Evolutionary conservation across 2,888 invertebrate species (phyloP).

Genomic region (Dicyrtoma fusca): DNA sequence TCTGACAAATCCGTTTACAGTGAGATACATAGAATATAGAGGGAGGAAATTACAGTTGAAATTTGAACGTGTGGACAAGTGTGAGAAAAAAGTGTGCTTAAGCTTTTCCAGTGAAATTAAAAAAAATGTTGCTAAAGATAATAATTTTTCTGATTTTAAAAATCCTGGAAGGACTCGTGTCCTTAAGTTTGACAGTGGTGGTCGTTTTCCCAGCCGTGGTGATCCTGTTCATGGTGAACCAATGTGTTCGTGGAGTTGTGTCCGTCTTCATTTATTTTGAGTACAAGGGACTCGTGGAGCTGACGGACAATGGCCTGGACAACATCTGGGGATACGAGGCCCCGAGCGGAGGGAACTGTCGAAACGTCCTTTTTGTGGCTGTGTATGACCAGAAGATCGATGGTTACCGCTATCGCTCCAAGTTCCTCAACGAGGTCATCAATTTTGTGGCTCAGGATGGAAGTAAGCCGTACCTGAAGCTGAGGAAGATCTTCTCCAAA

Average conservation of each 20-base stretch:
- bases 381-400: slow-evolving; percentile 38
- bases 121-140: slow-evolving; percentile 12
- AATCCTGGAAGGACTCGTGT: slow-evolving; percentile 31
- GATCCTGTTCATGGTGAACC: slow-evolving; percentile 18
- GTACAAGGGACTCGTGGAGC: not conserved
- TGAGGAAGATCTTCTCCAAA: slow-evolving; percentile 48
- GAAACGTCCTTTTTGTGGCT: slow-evolving; percentile 37
- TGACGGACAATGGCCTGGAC: slow-evolving; percentile 35
- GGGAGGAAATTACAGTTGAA: not conserved
- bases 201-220: slow-evolving; percentile 2
- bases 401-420: slow-evolving; percentile 23
- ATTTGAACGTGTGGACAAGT: not conserved
- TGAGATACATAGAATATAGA: not conserved
- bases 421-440: slow-evolving; percentile 31
- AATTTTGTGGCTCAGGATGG: slow-evolving; percentile 15
- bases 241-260: slow-evolving; percentile 2
- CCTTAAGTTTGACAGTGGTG: slow-evolving; percentile 9
- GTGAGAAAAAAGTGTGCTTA: not conserved
- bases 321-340: slow-evolving; percentile 41
- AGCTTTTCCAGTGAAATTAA: not conserved
- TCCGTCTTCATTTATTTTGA: slow-evolving; percentile 4
- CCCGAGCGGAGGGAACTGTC: slow-evolving; percentile 31
- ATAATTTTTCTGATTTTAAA: slow-evolving; percentile 10
- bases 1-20: no score
- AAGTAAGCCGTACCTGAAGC: slow-evolving; percentile 40